Percentiles rank a stretch among this genome's conserved stretches.
Evolutionary conservation across 2,113 vertebrate genomes (phyloP).

Genomic region (Tonatia bakeri): DNA sequence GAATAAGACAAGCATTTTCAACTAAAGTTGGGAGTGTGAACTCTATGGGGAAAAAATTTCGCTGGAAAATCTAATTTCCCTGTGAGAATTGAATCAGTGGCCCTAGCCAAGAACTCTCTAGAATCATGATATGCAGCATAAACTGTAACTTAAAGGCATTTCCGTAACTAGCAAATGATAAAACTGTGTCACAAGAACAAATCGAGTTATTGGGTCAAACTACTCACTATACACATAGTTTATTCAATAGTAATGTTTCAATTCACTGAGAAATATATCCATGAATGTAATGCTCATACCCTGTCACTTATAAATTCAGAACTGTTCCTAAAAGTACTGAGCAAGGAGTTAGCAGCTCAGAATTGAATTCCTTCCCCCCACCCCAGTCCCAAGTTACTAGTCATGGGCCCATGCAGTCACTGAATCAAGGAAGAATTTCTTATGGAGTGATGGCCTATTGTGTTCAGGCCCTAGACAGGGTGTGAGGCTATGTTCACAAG

Average conservation of each 20-base stretch:
- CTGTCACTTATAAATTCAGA: neutral
- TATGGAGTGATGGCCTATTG: neutral
- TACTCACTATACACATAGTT: neutral
- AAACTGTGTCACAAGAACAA: neutral
- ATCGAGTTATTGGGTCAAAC: neutral
- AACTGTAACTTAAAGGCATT: constrained; percentile 6
- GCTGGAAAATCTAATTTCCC: neutral
- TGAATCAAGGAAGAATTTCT: neutral
- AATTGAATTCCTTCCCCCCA: neutral
- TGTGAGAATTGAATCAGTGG: neutral
- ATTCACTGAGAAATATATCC: neutral
- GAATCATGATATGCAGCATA: neutral
- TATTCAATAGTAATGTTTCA: neutral
- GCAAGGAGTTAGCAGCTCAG: neutral
- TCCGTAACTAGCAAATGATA: constrained; percentile 1
- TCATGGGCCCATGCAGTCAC: neutral
- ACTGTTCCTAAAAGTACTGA: neutral
- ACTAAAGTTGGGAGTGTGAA: neutral
- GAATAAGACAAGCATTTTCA: neutral
- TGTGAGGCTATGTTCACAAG: neutral
- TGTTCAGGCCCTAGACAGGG: neutral
- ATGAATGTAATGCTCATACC: neutral
- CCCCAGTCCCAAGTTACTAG: neutral
- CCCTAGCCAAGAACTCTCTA: neutral
- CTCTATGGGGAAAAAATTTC: neutral